Base-by-base conservation (phyloP, 2,888 invertebrate species). In the Holacanthella duospinosa region DNA sequence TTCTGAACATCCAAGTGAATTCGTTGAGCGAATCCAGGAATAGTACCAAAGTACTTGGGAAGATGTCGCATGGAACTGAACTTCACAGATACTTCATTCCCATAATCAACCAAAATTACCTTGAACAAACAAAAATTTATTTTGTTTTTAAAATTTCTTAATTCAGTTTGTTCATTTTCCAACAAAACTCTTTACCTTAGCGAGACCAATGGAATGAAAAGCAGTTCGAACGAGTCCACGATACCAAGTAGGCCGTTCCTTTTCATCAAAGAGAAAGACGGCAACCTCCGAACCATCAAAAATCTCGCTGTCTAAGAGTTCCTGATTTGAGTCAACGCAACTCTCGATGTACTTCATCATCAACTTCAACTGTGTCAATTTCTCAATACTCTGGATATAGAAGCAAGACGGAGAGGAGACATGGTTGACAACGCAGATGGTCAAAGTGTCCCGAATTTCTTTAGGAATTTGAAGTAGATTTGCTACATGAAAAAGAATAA, bases 31-130 rank as follows among this genome's bases (percentile, higher is more conserved):
- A 63, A 65, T 19, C 55, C 24, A 4, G 67, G 67, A 48, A 65
- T 67, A 1, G 1, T 21, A 1, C 19, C 16, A 25, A 67, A 67
- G 43, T 55, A 48, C 2, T 28, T 55, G 12, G 67, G 67, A 1
- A 67, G 60, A 16, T 4, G 1, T 2, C 62, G 57, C 1, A n/a
- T 16, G 19, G 19, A 1, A 19, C n/a, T 16, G 1, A 3, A 2
- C 16, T 60, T 36, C 2, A 60, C 24, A 12, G 54, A 9, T 2
- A 60, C 24, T 6, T 62, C 65, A 57, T 59, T 54, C 29, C 67
- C 65, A 48, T 62, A 64, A 43, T 67, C 67, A 16, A 63, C 59
- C 16, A 65, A 21, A 26, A 67, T n/a, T 24, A 65, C 29, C 67
- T 64, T 28, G 2, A 55, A 44, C 29, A 59, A 19, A 9, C 2